These are phyloP conservation scores for Mionectes macconnelli DNA, from an alignment of 2,113 vertebrate species.

Conservation along the genomic window DNA sequence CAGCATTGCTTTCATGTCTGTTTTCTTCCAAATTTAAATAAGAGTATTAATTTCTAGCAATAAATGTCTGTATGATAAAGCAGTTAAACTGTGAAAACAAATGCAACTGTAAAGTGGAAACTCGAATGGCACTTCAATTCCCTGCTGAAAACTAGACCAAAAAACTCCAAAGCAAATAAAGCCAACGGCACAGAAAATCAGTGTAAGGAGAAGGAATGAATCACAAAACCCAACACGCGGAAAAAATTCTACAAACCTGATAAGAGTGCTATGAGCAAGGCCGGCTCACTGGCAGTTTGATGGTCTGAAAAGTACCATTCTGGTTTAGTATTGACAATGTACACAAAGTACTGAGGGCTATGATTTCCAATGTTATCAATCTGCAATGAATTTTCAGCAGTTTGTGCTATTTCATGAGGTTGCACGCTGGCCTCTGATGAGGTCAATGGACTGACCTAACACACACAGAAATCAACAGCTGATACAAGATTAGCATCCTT, in stretches of 20 bases:
- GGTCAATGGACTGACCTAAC: background rate
- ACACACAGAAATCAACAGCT: background rate
- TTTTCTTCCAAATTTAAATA: background rate
- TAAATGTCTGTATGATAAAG: background rate
- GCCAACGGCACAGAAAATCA: background rate
- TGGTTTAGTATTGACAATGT: background rate
- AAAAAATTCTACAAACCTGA: background rate
- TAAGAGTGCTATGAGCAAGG: background rate
- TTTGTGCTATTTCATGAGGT: fast-evolving
- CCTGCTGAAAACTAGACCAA: background rate
- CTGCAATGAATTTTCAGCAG: background rate
- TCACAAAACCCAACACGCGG: fast-evolving
- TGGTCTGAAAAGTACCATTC: background rate
- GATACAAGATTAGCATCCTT: background rate
- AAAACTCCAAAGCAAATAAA: background rate
- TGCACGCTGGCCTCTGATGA: background rate
- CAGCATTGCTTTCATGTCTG: background rate
- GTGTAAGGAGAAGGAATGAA: background rate
- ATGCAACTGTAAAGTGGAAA: background rate
- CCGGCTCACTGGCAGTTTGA: background rate
- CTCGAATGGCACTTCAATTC: background rate
- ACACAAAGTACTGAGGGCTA: background rate
- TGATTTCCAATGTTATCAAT: background rate
- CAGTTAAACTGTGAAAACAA: background rate
- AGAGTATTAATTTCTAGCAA: background rate